These are phyloP conservation scores for Ferrisia virgata DNA, from an alignment of 2,888 invertebrate genomes.

Conservation along the genomic window DNA sequence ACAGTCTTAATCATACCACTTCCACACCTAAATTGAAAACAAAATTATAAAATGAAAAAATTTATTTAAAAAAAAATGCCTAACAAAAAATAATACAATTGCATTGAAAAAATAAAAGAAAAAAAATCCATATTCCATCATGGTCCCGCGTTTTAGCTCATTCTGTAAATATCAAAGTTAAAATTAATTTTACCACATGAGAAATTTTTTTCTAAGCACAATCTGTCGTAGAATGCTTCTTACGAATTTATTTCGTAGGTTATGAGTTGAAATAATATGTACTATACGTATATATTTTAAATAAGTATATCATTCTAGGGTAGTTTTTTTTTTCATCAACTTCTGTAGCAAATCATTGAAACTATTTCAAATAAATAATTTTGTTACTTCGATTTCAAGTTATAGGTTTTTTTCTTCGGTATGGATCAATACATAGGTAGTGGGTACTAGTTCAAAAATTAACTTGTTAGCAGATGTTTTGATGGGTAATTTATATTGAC, in stretches of 20 bases:
- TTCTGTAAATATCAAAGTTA: not conserved
- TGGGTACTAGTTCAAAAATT: too few species aligned
- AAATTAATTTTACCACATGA: not conserved
- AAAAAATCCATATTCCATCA: not conserved
- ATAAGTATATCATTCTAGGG: too few species aligned
- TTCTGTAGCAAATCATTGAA: too few species aligned
- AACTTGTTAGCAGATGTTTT: too few species aligned
- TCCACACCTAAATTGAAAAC: not conserved
- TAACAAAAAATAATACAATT: slow-evolving; percentile 9
- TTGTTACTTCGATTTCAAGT: too few species aligned
- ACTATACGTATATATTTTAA: too few species aligned
- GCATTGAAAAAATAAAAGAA: not conserved
- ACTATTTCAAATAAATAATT: too few species aligned
- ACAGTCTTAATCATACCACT: not conserved
- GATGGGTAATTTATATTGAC: too few species aligned
- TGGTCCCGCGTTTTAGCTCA: not conserved
- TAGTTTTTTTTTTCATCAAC: too few species aligned
- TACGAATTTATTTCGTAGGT: not conserved
- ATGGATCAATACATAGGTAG: too few species aligned
- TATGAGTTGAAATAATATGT: not conserved
- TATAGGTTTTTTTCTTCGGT: too few species aligned
- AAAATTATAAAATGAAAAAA: not conserved
- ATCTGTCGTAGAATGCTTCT: not conserved
- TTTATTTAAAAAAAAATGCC: slow-evolving; percentile 5
- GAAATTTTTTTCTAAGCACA: not conserved